Base-by-base conservation (phyloP, 2,113 vertebrate genomes). In the Forbesichthys agassizii region DNA sequence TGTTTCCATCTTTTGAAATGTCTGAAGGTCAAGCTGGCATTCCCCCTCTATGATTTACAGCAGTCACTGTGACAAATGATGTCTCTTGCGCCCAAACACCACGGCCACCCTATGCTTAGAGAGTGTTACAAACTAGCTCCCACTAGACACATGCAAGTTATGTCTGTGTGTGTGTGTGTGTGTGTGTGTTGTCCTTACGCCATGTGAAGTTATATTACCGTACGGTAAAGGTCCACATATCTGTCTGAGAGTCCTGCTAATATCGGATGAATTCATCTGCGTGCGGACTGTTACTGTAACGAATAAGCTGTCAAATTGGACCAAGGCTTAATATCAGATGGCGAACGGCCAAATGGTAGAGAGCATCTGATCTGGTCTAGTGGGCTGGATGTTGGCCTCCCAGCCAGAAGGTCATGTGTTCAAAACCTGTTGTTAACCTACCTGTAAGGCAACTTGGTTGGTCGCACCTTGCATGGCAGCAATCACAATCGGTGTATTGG, bases 271-370 rank as follows among this genome's bases (percentile, higher is more conserved):
- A 20, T 54, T n/a, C 47, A 70, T n/a, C 57, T 46, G 48, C 48
- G 47, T 66, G 55, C 53, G 61, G 5, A 13, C 33, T 18, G 55
- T 70, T 64, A 60, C 59, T 69, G 33, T 75, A 59, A 69, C 60
- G 20, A 64, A 61, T 69, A 75, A 75, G 61, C 58, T 70, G 57
- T 66, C 67, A 77, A 33, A 47, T 55, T 13, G 56, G 48, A n/a
- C 42, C 27, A 48, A 62, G 16, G 14, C 36, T 10, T 49, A 61
- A 33, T 36, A 55, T 47, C 20, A 58, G 56, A 58, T 58, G 56
- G 10, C 20, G n/a, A 54, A n/a, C 52, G 11, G 20, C 54, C 9
- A 10, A 16, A 11, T 9, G 20, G 55, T 57, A 33, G 18, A 33
- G 9, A 9, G 11, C 56, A 58, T 58, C 9, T 3, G 9, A 14